Evolutionary conservation across 2,113 vertebrate genomes (phyloP), one percentile per base, ranked within the genome.

Genomic region (Nestor notabilis): DNA sequence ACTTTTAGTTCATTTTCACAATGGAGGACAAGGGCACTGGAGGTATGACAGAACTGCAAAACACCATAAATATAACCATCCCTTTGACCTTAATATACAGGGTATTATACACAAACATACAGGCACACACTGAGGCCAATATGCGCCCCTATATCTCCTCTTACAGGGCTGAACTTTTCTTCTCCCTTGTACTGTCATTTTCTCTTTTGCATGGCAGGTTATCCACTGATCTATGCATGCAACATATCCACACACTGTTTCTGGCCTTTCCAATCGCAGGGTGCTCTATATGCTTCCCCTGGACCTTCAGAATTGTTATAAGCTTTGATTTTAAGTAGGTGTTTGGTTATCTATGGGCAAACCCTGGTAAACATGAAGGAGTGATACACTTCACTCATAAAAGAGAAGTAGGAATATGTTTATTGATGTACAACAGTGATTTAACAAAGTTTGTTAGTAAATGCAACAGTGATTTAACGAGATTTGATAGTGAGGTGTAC

Each of bases 61-160:
- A 31, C 24, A 33, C 10, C 10, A 1, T 10, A 17, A 41, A 31
- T 31, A 15, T 4, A 58, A 27, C 15, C 25, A 24, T 33, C 10
- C 9, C 12, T 16, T 35, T 13, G n/a, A 80, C 11, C 20, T 31
- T 18, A 10, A 13, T 17, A 14, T n/a, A 14, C n/a, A 29, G 15
- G 11, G 13, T 31, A 6, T 49, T 39, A 25, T 9, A 23, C 19
- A 18, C 7, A 16, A 56, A 68, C 25, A 63, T 11, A 25, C 17
- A 56, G 25, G 5, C 16, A 44, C 7, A 23, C 17, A 13, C 4
- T 8, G 12, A 65, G 0, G 0, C 5, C 7, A 2, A 0, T 39
- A 17, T 44, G 15, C 23, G 39, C 3, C 19, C 21, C 21, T 10
- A 12, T 16, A 41, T 14, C 4, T 76, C 11, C 11, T 80, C 17